Conservation (phyloP, 2,797 vertebrate species). For the Silurus aristotelis region DNA sequence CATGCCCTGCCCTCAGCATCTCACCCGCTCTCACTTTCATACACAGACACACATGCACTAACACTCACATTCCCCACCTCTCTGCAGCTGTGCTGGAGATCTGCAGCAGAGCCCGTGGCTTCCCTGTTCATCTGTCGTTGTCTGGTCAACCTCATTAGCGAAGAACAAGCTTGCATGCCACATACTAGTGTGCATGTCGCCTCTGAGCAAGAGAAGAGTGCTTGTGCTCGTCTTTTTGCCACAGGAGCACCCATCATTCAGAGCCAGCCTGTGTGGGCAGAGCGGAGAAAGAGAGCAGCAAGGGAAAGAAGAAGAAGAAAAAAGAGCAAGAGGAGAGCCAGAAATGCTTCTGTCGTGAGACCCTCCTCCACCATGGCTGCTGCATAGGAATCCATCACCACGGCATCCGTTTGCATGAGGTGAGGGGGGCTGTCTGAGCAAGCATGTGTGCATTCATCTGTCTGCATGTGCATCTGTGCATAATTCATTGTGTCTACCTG, state of each 20-base stretch:
- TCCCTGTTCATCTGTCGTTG: constrained; percentile 54
- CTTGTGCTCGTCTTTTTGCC: constrained; percentile 10
- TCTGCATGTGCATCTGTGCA: constrained; percentile 36
- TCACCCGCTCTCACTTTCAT: constrained; percentile 4
- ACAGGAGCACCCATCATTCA: constrained; percentile 9
- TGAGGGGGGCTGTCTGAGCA: constrained; percentile 33
- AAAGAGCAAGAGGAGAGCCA: constrained; percentile 13
- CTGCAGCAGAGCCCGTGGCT: constrained; percentile 59
- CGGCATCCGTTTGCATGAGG: constrained; percentile 44
- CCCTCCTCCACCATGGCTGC: constrained; percentile 49
- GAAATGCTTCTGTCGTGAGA: constrained; percentile 13
- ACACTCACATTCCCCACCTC: constrained; percentile 54
- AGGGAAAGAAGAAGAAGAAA: constrained; percentile 20
- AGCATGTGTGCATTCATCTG: constrained; percentile 43
- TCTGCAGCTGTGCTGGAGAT: constrained; percentile 57
- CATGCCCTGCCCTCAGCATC: constrained; percentile 39
- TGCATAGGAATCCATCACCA: constrained; percentile 56
- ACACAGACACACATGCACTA: constrained; percentile 58
- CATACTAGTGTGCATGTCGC: constrained; percentile 36
- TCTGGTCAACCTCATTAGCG: constrained; percentile 32
- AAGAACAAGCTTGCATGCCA: constrained; percentile 45
- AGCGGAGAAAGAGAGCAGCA: constrained; percentile 24
- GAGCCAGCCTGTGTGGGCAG: constrained; percentile 41
- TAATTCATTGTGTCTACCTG: constrained; percentile 16
- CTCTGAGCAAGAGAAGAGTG: constrained; percentile 25